These are phyloP conservation scores for Novumbra hubbsi DNA, from an alignment of 2,797 vertebrate genomes.

Conservation along the genomic window DNA sequence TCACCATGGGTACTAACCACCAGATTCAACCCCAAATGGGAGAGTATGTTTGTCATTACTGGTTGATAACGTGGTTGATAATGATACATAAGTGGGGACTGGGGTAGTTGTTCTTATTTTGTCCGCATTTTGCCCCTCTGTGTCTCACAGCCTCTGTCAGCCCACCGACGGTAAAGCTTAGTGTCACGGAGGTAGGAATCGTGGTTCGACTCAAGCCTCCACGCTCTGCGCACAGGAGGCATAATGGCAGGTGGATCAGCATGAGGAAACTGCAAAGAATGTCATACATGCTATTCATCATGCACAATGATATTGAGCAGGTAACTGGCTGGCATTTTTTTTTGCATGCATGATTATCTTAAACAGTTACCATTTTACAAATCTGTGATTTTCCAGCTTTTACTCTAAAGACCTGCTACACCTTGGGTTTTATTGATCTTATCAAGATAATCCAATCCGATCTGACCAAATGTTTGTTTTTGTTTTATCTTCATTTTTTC, in stretches of 20 bases:
- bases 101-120: neutral
- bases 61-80: neutral
- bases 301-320: slow-evolving; percentile 53
- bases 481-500: no score
- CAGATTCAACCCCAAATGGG: slow-evolving; percentile 83
- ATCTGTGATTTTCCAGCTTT: neutral
- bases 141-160: slow-evolving; percentile 66
- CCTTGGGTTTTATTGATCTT: neutral
- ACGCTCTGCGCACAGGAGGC: slow-evolving; percentile 29
- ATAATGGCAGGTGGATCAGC: slow-evolving; percentile 29
- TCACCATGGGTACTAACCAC: slow-evolving; percentile 78
- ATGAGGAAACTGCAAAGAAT: slow-evolving; percentile 63
- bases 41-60: slow-evolving; percentile 69
- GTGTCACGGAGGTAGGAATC: slow-evolving; percentile 49
- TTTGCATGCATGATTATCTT: neutral
- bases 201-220: slow-evolving; percentile 62
- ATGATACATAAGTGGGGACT: neutral
- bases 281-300: slow-evolving; percentile 64
- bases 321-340: slow-evolving; percentile 41
- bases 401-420: neutral
- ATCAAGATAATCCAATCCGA: neutral
- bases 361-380: neutral
- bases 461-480: no score
- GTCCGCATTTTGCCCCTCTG: neutral
- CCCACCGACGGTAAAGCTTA: slow-evolving; percentile 61